These are phyloP conservation scores for Drosophila tsacasi DNA, from an alignment of 1,140 invertebrate genomes.

Conservation along the genomic window DNA sequence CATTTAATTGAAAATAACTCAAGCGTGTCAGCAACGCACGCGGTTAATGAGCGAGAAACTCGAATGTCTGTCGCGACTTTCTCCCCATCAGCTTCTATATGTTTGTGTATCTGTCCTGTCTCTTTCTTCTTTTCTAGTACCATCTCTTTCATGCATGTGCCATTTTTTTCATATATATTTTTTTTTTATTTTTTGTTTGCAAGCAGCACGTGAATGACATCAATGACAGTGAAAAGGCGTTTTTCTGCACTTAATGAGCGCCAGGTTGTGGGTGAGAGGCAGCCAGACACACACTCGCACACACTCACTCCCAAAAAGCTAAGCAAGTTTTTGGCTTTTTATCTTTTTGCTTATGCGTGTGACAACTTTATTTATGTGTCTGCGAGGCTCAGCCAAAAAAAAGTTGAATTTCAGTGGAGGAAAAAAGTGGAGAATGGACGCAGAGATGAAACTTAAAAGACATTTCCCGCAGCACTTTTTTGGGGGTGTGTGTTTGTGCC, in stretches of 20 bases:
- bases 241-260: constrained; percentile 78
- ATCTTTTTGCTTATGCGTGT: constrained; percentile 62
- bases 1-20: constrained; percentile 84
- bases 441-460: constrained; percentile 73
- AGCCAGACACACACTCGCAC: constrained; percentile 15
- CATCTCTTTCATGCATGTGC: constrained; percentile 30
- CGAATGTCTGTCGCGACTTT: constrained; percentile 77
- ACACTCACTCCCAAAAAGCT: constrained; percentile 28
- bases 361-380: constrained; percentile 83
- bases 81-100: constrained; percentile 9
- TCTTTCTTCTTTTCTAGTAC: background rate
- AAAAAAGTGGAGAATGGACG: constrained; percentile 33
- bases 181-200: constrained; percentile 24
- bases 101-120: background rate
- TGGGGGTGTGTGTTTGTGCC: constrained; percentile 33
- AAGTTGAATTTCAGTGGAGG: constrained; percentile 1
- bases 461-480: constrained; percentile 57
- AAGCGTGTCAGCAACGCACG: constrained; percentile 81
- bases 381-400: constrained; percentile 60
- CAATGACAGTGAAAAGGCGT: constrained; percentile 80
- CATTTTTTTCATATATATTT: constrained; percentile 18
- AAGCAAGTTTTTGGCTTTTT: constrained; percentile 67
- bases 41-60: constrained; percentile 83
- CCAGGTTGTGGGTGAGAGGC: constrained; percentile 15
- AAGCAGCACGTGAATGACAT: constrained; percentile 75